Evolutionary conservation across 2,797 vertebrate species (phyloP), one percentile per base, ranked within the genome.

Genomic region (Ctenochaetus hawaiiensis): DNA sequence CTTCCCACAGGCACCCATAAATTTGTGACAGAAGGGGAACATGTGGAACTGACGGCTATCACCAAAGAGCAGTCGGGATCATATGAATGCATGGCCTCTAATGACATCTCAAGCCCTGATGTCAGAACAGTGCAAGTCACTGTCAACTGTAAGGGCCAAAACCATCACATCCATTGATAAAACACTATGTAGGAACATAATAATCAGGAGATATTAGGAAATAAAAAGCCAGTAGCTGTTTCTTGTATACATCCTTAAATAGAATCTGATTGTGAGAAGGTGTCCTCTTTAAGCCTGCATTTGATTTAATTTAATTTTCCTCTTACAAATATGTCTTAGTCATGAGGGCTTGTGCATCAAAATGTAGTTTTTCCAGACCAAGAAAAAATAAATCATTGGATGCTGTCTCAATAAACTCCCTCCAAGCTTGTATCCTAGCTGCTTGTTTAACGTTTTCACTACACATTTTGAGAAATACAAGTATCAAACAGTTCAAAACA

Each of bases 61-160:
- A 98, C 97, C 16, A 97, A 97, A 87, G 97, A 99, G 75, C 97
- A 99, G 89, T 98, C 98, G 0, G 98, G 98, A 43, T 95, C 96
- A 1, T 99, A 99, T 0, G 98, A 99, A 63, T 99, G 98, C 94
- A 97, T 96, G 0, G 96, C 98, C 0, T 94, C 96, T 62, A 99
- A 99, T 0, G 98, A 99, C 0, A 97, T 99, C 23, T 97, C 96
- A 0, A 91, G 92, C 1, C 95, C 98, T 0, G 98, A 99, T 0
- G 93, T 97, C 76, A 89, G 96, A 87, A 97, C 95, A 79, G 97
- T 99, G 45, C 96, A 96, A 87, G 96, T 99, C 78, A 98, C 96
- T 0, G 97, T 99, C 37, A 99, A 99, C 90, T 99, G 98, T 99
- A 95, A 99, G 97, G 85, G 11, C 2, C 18, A 7, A 45, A 20